Evolutionary conservation across 1,140 invertebrate genomes (phyloP).

Genomic region (Andricus grossulariae): DNA sequence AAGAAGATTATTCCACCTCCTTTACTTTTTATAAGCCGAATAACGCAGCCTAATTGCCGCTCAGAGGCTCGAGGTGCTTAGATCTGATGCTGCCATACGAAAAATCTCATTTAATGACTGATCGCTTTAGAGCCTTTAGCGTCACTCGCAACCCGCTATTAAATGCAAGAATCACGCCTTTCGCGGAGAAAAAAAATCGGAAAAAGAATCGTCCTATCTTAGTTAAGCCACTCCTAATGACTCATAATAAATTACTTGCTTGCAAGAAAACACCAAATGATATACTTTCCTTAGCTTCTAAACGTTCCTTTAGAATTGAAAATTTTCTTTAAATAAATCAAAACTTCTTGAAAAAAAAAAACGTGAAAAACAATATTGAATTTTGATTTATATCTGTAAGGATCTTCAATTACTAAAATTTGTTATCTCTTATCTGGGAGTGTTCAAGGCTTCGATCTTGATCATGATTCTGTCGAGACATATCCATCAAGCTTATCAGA

Average conservation of each 20-base stretch:
- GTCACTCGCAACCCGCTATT: conserved; percentile 28
- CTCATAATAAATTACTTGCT: conserved; percentile 1
- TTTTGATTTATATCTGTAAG: neutral
- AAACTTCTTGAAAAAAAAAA: neutral
- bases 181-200: neutral
- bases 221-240: conserved; percentile 7
- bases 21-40: conserved; percentile 18
- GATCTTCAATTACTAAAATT: neutral
- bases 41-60: conserved; percentile 9
- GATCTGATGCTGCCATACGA: neutral
- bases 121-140: conserved; percentile 23
- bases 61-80: neutral
- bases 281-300: neutral
- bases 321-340: neutral
- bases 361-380: neutral
- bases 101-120: conserved; percentile 28
- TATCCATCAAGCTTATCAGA: conserved; percentile 26
- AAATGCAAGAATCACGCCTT: conserved; percentile 25
- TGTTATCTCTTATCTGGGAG: neutral
- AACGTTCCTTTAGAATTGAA: neutral
- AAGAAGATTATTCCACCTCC: conserved; percentile 4
- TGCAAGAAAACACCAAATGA: neutral
- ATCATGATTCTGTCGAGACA: conserved; percentile 6
- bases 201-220: conserved; percentile 8
- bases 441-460: neutral